Percentiles rank a stretch among this genome's conserved stretches.
Evolutionary conservation across 2,113 vertebrate species (phyloP).

Genomic region (Muscicapa adusta): DNA sequence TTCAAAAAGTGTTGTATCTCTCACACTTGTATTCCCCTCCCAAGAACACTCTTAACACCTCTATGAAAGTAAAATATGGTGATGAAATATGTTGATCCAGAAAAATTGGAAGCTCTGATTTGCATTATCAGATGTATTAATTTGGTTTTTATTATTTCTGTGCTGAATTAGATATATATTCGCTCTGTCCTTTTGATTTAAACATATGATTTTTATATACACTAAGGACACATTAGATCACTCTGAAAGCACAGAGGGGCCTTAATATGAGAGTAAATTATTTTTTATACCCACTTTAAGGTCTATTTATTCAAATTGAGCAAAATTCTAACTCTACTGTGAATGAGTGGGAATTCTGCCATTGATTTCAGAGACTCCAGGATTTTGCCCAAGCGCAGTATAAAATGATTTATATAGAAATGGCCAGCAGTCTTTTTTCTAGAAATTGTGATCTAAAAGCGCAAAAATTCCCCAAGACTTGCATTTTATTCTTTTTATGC

Average conservation of each 20-base stretch:
- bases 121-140: neutral
- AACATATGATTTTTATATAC: conserved; percentile 41
- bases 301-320: conserved; percentile 37
- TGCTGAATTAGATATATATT: neutral
- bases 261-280: conserved; percentile 45
- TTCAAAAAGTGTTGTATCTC: neutral
- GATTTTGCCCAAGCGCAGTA: neutral
- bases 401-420: neutral
- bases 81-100: neutral
- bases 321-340: neutral
- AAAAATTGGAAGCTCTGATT: neutral
- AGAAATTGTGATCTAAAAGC: neutral
- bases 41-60: neutral
- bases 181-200: neutral
- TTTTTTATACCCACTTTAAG: conserved; percentile 54
- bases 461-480: neutral
- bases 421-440: neutral
- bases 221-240: conserved; percentile 16
- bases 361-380: neutral
- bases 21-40: neutral
- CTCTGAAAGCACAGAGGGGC: neutral
- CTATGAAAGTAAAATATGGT: neutral
- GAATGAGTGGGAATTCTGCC: conserved; percentile 40
- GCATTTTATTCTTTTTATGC: fast-evolving
- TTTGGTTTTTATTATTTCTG: neutral